phyloP scores from a whole-genome alignment of 2,113 vertebrate genomes.

The Archilochus colubris region DNA sequence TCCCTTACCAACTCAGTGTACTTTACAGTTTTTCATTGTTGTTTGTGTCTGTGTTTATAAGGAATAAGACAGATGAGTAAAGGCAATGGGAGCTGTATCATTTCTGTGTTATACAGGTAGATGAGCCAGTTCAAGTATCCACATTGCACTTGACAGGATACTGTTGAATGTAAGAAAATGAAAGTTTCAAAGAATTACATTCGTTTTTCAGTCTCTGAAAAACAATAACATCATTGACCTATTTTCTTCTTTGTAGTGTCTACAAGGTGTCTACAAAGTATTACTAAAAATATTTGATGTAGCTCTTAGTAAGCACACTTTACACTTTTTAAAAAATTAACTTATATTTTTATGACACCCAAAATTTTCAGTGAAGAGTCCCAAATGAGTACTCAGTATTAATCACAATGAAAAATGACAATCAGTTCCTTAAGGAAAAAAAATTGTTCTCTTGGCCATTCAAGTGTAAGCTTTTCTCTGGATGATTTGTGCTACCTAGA shows the following conservation, averaged over 20 bases:
- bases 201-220: background rate
- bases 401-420: background rate
- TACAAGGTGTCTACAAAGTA: background rate
- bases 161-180: background rate
- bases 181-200: background rate
- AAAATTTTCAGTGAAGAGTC: background rate
- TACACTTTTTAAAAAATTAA: background rate
- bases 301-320: background rate
- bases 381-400: background rate
- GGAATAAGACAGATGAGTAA: background rate
- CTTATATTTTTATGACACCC: background rate
- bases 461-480: background rate
- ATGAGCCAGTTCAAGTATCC: background rate
- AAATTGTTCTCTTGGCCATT: background rate
- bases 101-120: background rate
- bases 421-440: background rate
- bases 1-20: background rate
- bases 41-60: background rate
- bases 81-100: background rate
- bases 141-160: background rate
- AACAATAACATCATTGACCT: background rate
- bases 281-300: background rate
- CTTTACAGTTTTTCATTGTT: background rate
- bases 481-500: background rate
- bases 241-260: background rate